A percentile compares a stretch with the other conserved stretches of the same genome.
Conservation (phyloP, 1,140 invertebrate genomes). For the Hypothenemus hampei region DNA sequence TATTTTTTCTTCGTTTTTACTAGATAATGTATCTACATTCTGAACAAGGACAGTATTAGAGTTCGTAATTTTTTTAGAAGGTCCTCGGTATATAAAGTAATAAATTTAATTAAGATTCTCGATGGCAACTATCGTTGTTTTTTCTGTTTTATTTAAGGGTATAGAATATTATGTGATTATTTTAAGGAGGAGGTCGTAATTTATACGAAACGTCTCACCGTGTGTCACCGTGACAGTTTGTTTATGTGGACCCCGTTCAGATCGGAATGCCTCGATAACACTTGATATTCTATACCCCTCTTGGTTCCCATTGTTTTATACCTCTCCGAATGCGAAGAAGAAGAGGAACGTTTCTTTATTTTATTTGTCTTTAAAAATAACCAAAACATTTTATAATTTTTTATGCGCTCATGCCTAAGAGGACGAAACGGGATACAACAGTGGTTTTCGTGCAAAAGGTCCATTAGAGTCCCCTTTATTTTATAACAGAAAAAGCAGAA, state of each 20-base stretch:
- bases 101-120: too few relatives aligned
- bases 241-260: slow-evolving; percentile 30
- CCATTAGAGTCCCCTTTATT: slow-evolving; percentile 7
- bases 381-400: neutral
- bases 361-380: slow-evolving; percentile 15
- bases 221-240: slow-evolving; percentile 31
- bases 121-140: too few relatives aligned
- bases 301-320: slow-evolving; percentile 28
- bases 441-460: slow-evolving; percentile 15
- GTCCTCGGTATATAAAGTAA: too few relatives aligned
- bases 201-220: slow-evolving; percentile 30
- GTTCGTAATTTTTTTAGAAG: too few relatives aligned
- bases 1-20: too few relatives aligned
- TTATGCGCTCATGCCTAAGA: neutral
- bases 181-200: slow-evolving; percentile 29
- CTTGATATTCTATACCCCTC: slow-evolving; percentile 30
- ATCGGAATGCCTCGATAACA: slow-evolving; percentile 32
- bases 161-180: too few relatives aligned
- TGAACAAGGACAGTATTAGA: too few relatives aligned
- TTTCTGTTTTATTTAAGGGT: too few relatives aligned
- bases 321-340: slow-evolving; percentile 13
- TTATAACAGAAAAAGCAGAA: too few relatives aligned
- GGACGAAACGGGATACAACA: neutral
- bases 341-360: slow-evolving; percentile 23
- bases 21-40: too few relatives aligned